Conservation (phyloP, 2,797 vertebrate genomes). For the Orientallactaga sibirica region DNA sequence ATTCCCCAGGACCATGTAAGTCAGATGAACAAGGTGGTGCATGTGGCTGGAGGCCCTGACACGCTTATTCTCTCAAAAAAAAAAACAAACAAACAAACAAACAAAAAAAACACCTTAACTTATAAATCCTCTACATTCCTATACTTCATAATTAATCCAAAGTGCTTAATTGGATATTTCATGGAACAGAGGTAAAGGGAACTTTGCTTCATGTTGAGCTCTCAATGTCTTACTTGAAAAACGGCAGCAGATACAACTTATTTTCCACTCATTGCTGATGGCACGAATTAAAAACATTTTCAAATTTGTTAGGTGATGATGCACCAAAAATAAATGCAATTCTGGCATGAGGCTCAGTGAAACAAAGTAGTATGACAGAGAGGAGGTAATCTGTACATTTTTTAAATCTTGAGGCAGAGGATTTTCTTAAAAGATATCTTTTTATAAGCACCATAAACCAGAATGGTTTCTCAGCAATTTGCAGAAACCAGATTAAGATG, state of each 20-base stretch:
- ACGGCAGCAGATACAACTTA: not conserved
- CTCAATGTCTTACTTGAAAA: not conserved
- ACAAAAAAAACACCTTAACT: not conserved
- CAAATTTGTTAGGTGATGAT: conserved; percentile 39
- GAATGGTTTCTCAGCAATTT: not conserved
- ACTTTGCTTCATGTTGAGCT: not conserved
- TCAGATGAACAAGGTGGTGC: no score
- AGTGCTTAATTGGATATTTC: no score
- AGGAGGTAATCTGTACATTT: conserved; percentile 41
- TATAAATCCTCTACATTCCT: no score
- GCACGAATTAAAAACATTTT: conserved; percentile 35
- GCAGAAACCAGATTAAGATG: not conserved
- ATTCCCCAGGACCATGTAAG: no score
- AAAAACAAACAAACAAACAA: no score
- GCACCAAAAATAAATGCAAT: conserved; percentile 37
- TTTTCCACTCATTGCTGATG: conserved; percentile 23
- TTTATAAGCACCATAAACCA: conserved; percentile 43
- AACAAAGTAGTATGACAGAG: not conserved
- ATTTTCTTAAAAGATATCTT: conserved; percentile 5
- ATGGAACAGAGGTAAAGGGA: not conserved
- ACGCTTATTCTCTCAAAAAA: no score
- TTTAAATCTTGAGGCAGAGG: conserved; percentile 8
- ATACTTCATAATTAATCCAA: not conserved
- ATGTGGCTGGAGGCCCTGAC: no score
- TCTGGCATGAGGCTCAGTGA: not conserved